Evolutionary conservation across 2,113 vertebrate species (phyloP).

Genomic region (Chamaea fasciata): DNA sequence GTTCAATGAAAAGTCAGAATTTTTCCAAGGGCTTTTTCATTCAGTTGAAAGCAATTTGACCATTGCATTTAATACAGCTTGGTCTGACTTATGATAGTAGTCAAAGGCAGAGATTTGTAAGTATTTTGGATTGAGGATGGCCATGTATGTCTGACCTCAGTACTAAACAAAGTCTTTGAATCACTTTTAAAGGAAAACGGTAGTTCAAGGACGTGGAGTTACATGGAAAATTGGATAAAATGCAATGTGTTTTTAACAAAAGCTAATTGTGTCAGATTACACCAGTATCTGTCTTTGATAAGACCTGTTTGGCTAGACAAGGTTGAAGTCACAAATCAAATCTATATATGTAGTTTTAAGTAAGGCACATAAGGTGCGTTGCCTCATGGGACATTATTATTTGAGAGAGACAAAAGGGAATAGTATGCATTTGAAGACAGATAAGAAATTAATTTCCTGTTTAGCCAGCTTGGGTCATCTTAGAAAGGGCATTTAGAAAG

Average conservation of each 20-base stretch:
- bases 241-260: background rate
- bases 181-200: background rate
- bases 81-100: background rate
- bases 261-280: background rate
- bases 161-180: background rate
- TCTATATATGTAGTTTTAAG: background rate
- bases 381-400: background rate
- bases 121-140: background rate
- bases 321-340: background rate
- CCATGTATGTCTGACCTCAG: background rate
- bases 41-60: background rate
- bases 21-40: background rate
- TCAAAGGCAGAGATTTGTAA: background rate
- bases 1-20: background rate
- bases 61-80: background rate
- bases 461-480: background rate
- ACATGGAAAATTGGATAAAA: background rate
- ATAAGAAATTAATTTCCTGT: background rate
- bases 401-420: background rate
- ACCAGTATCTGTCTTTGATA: slow-evolving; percentile 10
- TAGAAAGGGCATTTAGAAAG: background rate
- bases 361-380: background rate
- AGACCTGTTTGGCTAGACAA: background rate
- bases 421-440: background rate
- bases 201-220: background rate